These are phyloP conservation scores for Oreamnos americanus DNA, from an alignment of 2,113 vertebrate genomes.

Conservation along the genomic window DNA sequence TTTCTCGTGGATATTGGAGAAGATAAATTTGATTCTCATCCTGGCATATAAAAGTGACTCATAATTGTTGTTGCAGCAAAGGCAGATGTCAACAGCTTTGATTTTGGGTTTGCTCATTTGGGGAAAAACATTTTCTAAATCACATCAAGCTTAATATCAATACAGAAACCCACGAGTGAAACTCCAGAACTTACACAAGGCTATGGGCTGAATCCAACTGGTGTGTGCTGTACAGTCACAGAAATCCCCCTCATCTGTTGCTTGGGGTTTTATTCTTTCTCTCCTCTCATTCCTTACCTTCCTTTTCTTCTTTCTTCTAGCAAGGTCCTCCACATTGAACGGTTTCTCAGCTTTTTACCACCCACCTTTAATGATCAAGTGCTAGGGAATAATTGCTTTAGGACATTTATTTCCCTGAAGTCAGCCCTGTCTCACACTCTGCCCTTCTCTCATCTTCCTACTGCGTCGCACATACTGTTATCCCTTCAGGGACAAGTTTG, in stretches of 20 bases:
- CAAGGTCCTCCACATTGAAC: not conserved
- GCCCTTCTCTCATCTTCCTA: not conserved
- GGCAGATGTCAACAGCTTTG: not conserved
- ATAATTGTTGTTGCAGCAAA: not conserved
- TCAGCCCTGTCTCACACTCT: not conserved
- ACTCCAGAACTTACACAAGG: not conserved
- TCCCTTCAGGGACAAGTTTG: not conserved
- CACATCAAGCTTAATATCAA: not conserved
- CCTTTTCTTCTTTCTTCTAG: not conserved
- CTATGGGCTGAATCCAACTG: not conserved
- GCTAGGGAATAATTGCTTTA: not conserved
- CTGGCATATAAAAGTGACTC: not conserved
- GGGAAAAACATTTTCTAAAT: not conserved
- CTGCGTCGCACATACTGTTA: not conserved
- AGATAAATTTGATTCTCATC: not conserved
- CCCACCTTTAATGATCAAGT: not conserved
- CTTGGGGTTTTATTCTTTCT: not conserved
- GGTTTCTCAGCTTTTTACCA: not conserved
- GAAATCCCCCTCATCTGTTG: not conserved
- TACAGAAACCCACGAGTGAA: not conserved
- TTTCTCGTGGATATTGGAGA: not conserved
- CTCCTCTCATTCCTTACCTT: not conserved
- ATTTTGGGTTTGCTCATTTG: slow-evolving; percentile 8
- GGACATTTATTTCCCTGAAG: not conserved
- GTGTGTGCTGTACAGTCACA: not conserved